These are phyloP conservation scores for Volucella inflata DNA, from an alignment of 2,888 invertebrate species.

Conservation along the genomic window DNA sequence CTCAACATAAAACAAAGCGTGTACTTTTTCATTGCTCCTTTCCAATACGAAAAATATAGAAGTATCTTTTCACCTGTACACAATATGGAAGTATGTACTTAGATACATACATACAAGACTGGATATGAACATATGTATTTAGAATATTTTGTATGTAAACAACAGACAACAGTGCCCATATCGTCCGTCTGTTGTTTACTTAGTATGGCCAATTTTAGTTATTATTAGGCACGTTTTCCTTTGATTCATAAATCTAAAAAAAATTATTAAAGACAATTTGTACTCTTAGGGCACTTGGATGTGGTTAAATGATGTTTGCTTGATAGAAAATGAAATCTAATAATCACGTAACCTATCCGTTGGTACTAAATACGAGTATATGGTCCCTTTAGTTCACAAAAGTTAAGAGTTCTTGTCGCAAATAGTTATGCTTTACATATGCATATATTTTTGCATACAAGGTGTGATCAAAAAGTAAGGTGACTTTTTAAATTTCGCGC, in stretches of 20 bases:
- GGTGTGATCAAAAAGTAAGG: too few relatives aligned
- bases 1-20: conserved; percentile 42
- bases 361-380: too few relatives aligned
- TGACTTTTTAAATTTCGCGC: too few relatives aligned
- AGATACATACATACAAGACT: too few relatives aligned
- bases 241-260: conserved; percentile 45
- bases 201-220: conserved; percentile 56
- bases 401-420: too few relatives aligned
- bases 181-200: conserved; percentile 52
- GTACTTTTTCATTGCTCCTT: conserved; percentile 24
- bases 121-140: too few relatives aligned
- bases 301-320: conserved; percentile 26
- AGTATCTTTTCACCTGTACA: conserved; percentile 27
- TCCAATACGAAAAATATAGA: not conserved
- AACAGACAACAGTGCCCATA: conserved; percentile 19
- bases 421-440: too few relatives aligned
- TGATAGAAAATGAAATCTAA: not conserved
- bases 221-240: conserved; percentile 45
- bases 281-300: conserved; percentile 25
- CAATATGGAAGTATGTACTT: conserved; percentile 6
- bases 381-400: too few relatives aligned
- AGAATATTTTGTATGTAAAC: conserved; percentile 7
- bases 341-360: too few relatives aligned
- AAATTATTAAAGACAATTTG: not conserved
- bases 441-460: too few relatives aligned